Percentiles rank a stretch among this genome's conserved stretches.
These are phyloP conservation scores for Chunga burmeisteri DNA, from an alignment of 2,113 vertebrate species.

Conservation along the genomic window DNA sequence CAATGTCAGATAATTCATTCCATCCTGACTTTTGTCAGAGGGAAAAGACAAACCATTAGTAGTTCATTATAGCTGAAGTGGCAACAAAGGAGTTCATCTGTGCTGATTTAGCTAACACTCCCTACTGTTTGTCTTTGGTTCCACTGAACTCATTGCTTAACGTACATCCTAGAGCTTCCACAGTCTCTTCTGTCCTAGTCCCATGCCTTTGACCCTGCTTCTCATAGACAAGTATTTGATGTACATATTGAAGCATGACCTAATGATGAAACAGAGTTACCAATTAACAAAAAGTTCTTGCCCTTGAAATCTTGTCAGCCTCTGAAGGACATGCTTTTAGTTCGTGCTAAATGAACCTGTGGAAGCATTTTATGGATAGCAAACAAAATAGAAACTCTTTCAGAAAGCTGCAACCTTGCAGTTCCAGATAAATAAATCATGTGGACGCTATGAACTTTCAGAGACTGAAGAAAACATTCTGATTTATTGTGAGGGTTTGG, in stretches of 20 bases:
- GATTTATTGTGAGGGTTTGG: constrained; percentile 9
- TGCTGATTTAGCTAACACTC: background rate
- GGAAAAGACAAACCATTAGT: background rate
- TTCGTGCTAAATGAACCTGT: background rate
- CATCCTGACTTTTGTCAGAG: background rate
- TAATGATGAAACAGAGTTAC: background rate
- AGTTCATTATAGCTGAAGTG: background rate
- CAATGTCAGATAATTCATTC: background rate
- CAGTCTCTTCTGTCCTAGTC: background rate
- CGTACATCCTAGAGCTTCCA: background rate
- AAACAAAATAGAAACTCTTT: background rate
- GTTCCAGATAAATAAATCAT: constrained; percentile 56
- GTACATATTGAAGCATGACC: background rate
- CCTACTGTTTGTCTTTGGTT: background rate
- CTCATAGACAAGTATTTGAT: background rate
- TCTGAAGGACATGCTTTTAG: background rate
- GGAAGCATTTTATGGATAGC: background rate
- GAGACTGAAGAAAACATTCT: background rate
- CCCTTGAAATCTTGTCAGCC: background rate
- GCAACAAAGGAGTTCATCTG: background rate
- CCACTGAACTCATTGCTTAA: background rate
- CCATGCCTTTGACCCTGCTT: background rate
- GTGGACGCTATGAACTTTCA: background rate
- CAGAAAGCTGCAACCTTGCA: constrained; percentile 37
- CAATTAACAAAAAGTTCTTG: constrained; percentile 1